phyloP scores from a whole-genome alignment of 1,140 invertebrate genomes.

The Leptoteleia sp. region DNA sequence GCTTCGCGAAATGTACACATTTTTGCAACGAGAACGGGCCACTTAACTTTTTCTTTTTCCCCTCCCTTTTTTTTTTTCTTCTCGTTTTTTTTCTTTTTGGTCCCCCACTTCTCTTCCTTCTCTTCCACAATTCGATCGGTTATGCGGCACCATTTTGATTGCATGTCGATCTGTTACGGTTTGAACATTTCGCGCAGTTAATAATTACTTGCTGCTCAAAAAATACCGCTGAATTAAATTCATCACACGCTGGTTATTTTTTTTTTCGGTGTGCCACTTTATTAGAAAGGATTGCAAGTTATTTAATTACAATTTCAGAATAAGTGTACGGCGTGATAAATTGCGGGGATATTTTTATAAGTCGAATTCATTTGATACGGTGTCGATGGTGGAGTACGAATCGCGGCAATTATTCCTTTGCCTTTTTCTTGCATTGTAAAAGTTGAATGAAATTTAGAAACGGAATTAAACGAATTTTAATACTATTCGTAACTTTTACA shows the following conservation, averaged over 20 bases:
- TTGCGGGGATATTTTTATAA: conserved; percentile 4
- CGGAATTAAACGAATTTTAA: no score
- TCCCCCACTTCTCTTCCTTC: conserved; percentile 18
- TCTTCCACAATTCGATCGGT: conserved; percentile 10
- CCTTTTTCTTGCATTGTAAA: neutral
- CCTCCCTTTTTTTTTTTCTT: no score
- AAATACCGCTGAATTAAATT: conserved; percentile 15
- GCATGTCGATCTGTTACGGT: conserved; percentile 30
- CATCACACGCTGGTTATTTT: conserved; percentile 36
- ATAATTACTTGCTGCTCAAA: conserved; percentile 16
- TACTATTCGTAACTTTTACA: no score
- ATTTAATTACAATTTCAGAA: conserved; percentile 15
- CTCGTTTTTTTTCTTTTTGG: no score
- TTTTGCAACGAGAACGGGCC: conserved; percentile 16
- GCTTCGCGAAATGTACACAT: conserved; percentile 4
- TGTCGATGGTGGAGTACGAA: neutral
- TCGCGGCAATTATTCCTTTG: neutral
- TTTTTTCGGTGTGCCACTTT: conserved; percentile 34
- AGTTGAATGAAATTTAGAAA: no score
- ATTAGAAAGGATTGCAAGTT: conserved; percentile 33
- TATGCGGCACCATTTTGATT: conserved; percentile 19
- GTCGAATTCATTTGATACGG: neutral
- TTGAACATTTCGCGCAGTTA: neutral
- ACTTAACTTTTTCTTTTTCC: no score
- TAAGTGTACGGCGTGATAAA: neutral